Evolutionary conservation across 2,797 vertebrate genomes (phyloP).

Genomic region (Odontamblyopus rebecca): DNA sequence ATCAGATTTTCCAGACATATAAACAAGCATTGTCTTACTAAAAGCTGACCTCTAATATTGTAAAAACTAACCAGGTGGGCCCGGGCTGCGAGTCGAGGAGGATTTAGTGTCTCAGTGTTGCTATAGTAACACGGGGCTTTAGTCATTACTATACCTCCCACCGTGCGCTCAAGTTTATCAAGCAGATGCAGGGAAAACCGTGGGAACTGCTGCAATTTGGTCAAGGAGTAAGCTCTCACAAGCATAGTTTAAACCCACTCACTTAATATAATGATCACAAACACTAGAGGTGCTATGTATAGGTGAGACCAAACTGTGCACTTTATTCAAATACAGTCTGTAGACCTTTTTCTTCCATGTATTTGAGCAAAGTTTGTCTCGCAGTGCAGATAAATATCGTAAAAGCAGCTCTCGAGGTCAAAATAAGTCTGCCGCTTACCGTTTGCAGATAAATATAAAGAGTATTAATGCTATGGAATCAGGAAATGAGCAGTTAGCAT

Average conservation of each 20-base stretch:
- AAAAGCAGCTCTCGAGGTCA: too few relatives aligned
- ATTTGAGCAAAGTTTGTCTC: too few relatives aligned
- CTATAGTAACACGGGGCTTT: slow-evolving; percentile 52
- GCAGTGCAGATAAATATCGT: too few relatives aligned
- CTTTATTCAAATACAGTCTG: neutral
- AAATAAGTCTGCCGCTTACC: too few relatives aligned
- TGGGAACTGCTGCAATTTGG: slow-evolving; percentile 62
- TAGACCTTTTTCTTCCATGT: too few relatives aligned
- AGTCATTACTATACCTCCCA: slow-evolving; percentile 76
- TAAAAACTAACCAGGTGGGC: slow-evolving; percentile 65
- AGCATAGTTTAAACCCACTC: slow-evolving; percentile 15
- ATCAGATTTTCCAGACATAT: slow-evolving; percentile 15
- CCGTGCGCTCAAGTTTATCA: slow-evolving; percentile 61
- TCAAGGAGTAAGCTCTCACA: slow-evolving; percentile 35
- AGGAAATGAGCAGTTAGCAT: too few relatives aligned
- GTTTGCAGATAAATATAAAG: too few relatives aligned
- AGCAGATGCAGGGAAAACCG: slow-evolving; percentile 57
- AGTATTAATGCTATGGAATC: too few relatives aligned
- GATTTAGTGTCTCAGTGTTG: slow-evolving; percentile 57
- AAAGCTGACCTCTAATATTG: slow-evolving; percentile 48
- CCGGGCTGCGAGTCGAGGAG: slow-evolving; percentile 53
- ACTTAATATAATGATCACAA: slow-evolving; percentile 23
- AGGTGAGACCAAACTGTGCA: neutral
- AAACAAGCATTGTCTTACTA: slow-evolving; percentile 36
- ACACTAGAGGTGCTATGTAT: slow-evolving; percentile 10